These are phyloP conservation scores for Clytia hemisphaerica DNA, from an alignment of 30 jellyfish, hydroid and myxozoan species.

Conservation along the genomic window DNA sequence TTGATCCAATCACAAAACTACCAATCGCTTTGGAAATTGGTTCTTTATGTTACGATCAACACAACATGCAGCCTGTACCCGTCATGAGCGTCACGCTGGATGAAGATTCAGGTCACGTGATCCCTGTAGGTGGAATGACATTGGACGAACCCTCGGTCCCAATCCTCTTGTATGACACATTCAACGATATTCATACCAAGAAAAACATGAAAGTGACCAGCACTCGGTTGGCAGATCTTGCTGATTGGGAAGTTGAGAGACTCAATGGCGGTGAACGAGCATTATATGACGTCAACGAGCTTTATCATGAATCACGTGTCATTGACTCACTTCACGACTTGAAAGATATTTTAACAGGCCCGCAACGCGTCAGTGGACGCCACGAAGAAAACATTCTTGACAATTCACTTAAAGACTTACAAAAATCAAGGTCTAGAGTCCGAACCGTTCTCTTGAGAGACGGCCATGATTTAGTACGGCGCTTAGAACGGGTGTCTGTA, in stretches of 20 bases:
- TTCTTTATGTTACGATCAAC: conserved; percentile 41
- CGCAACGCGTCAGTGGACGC: conserved; percentile 65
- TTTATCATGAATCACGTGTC: conserved; percentile 66
- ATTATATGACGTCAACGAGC: conserved; percentile 79
- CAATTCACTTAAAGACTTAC: conserved; percentile 51
- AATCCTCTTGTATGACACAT: conserved; percentile 61
- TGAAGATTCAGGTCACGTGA: conserved; percentile 63
- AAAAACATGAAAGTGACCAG: conserved; percentile 76
- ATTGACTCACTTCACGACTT: conserved; percentile 69
- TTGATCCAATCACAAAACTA: conserved; percentile 66
- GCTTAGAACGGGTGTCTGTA: conserved; percentile 50
- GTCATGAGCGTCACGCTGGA: conserved; percentile 71
- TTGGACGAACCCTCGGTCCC: conserved; percentile 66
- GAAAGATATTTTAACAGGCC: conserved; percentile 74
- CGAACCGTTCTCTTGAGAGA: conserved; percentile 60
- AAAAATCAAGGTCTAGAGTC: conserved; percentile 59
- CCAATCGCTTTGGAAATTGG: conserved; percentile 89
- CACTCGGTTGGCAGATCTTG: conserved; percentile 48
- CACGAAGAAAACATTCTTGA: conserved; percentile 88
- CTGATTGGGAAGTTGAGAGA: conserved; percentile 49
- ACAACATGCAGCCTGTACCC: conserved; percentile 45
- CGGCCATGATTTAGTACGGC: conserved; percentile 47
- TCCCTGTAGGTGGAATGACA: conserved; percentile 83
- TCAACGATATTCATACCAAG: conserved; percentile 54
- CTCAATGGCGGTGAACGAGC: conserved; percentile 87